phyloP scores from a whole-genome alignment of 1,140 invertebrate genomes.

The Drosophila ogumai region DNA sequence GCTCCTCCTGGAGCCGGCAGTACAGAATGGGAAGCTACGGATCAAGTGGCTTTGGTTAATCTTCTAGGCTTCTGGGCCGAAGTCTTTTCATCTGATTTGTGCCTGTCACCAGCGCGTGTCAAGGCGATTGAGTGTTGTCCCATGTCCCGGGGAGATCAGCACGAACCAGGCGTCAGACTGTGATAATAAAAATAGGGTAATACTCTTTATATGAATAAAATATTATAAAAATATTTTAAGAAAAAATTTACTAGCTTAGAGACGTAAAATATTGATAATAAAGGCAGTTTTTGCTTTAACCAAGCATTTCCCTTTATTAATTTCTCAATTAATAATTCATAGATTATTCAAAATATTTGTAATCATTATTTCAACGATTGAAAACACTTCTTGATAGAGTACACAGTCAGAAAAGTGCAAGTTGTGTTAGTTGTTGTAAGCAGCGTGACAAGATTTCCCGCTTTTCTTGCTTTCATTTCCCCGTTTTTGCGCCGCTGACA shows the following conservation, averaged over 20 bases:
- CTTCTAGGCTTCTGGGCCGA: slow-evolving; percentile 4
- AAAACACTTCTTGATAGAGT: neutral
- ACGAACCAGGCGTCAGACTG: neutral
- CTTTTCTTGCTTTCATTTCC: slow-evolving; percentile 41
- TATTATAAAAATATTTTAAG: neutral
- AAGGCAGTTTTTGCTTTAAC: too few relatives aligned
- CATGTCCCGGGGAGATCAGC: slow-evolving; percentile 8
- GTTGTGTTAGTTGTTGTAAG: slow-evolving; percentile 24
- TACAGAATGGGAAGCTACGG: slow-evolving; percentile 14
- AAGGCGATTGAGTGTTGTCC: slow-evolving; percentile 36
- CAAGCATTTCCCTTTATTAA: too few relatives aligned
- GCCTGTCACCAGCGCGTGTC: slow-evolving; percentile 32
- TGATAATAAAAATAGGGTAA: neutral
- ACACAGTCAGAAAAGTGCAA: slow-evolving; percentile 28
- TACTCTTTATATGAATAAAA: slow-evolving; percentile 3
- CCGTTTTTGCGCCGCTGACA: slow-evolving; percentile 43
- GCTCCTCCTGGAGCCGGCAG: slow-evolving; percentile 2
- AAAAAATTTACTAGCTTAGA: neutral
- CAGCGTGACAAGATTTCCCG: slow-evolving; percentile 40
- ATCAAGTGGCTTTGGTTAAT: slow-evolving; percentile 43
- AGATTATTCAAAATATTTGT: too few relatives aligned
- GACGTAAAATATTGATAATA: too few relatives aligned
- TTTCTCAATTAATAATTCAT: too few relatives aligned
- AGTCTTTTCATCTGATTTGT: slow-evolving; percentile 38
- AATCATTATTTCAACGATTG: too few relatives aligned